These are phyloP conservation scores for Phalera bucephala DNA, from an alignment of 2,888 invertebrate genomes.

Conservation along the genomic window DNA sequence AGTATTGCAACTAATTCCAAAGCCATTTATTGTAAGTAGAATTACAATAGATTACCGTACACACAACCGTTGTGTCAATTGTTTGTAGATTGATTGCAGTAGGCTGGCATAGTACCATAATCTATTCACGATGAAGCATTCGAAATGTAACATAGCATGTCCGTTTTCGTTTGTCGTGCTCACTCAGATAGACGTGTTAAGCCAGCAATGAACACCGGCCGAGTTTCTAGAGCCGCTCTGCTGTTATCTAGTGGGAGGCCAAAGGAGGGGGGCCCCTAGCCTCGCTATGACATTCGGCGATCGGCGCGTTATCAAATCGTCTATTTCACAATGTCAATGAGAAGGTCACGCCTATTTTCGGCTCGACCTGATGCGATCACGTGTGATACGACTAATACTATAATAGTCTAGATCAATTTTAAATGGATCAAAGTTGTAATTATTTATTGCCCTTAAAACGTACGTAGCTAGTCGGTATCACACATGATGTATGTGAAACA, in stretches of 20 bases:
- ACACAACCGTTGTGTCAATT: conserved; percentile 44
- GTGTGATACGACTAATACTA: conserved; percentile 42
- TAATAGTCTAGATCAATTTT: conserved; percentile 10
- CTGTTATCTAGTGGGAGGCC: conserved; percentile 50
- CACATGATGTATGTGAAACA: conserved; percentile 46
- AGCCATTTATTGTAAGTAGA: conserved; percentile 17
- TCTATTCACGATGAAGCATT: conserved; percentile 8
- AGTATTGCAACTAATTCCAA: too few species aligned
- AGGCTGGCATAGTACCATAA: conserved; percentile 14
- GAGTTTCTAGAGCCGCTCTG: conserved; percentile 40
- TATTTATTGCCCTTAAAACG: conserved; percentile 15
- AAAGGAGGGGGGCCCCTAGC: conserved; percentile 68
- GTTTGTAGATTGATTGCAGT: conserved; percentile 53
- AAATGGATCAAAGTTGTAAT: neutral
- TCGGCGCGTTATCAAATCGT: conserved; percentile 77
- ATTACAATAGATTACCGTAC: conserved; percentile 38
- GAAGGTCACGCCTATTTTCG: conserved; percentile 80
- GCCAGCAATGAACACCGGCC: conserved; percentile 58
- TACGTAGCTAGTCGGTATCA: conserved; percentile 35
- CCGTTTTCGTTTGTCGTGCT: conserved; percentile 28
- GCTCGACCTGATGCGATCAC: conserved; percentile 56
- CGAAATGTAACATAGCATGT: conserved; percentile 16
- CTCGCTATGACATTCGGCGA: conserved; percentile 79
- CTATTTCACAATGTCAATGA: conserved; percentile 84
- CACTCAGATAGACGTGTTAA: conserved; percentile 27